These are phyloP conservation scores for Sebastiscus albofasciatus DNA, from an alignment of 2,797 vertebrate genomes.

Conservation along the genomic window DNA sequence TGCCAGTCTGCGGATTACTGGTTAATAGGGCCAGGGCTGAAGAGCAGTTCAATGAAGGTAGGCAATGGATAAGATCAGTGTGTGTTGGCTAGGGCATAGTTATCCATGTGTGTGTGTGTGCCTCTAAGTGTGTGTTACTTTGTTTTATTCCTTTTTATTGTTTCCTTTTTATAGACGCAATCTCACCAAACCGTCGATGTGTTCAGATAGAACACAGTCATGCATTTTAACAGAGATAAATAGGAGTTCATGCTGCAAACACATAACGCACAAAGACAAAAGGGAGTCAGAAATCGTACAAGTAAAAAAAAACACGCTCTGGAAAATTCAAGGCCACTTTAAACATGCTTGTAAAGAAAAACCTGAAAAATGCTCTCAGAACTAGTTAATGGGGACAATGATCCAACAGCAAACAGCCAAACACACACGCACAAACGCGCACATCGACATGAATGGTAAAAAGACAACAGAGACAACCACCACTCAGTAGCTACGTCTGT, in stretches of 20 bases:
- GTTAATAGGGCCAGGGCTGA: constrained; percentile 83
- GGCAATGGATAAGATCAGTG: constrained; percentile 77
- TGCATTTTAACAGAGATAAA: constrained; percentile 20
- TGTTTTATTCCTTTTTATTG: constrained; percentile 9
- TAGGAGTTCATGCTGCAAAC: background rate
- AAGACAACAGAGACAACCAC: constrained; percentile 53
- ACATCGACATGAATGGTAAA: constrained; percentile 40
- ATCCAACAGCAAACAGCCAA: constrained; percentile 49
- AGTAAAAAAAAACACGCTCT: background rate
- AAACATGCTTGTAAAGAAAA: constrained; percentile 1
- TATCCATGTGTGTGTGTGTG: constrained; percentile 16
- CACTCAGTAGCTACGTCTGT: constrained; percentile 62
- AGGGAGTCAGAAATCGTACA: background rate
- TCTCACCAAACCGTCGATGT: background rate
- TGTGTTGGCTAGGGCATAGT: constrained; percentile 33
- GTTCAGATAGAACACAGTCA: background rate
- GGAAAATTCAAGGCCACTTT: constrained; percentile 24
- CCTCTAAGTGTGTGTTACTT: constrained; percentile 7
- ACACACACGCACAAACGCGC: constrained; percentile 28
- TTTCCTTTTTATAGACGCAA: constrained; percentile 7
- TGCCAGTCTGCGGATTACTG: constrained; percentile 82
- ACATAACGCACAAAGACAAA: constrained; percentile 12
- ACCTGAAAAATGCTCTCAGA: constrained; percentile 6
- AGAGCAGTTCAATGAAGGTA: constrained; percentile 81
- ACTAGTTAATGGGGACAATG: constrained; percentile 28